phyloP scores from a whole-genome alignment of 2,113 vertebrate genomes.

The Xiphophorus maculatus region DNA sequence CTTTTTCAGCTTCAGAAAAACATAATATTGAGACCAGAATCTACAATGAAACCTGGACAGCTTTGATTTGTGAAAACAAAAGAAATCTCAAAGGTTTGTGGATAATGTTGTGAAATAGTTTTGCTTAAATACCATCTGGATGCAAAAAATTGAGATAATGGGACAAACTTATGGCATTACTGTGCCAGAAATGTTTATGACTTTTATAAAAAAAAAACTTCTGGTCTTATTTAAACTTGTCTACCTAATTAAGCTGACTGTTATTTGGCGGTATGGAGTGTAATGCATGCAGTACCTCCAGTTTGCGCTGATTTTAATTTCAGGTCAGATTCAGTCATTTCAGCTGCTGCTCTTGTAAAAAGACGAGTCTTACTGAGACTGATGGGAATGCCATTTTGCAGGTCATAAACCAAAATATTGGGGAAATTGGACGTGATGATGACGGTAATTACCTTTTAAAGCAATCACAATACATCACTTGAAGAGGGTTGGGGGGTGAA shows the following conservation, averaged over 20 bases:
- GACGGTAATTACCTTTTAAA: constrained; percentile 18
- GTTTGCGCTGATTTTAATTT: neutral
- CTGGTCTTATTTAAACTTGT: too few relatives aligned
- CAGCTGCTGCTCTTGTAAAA: neutral
- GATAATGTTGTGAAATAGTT: neutral
- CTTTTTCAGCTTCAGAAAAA: too few relatives aligned
- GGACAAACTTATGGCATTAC: neutral
- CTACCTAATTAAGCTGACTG: too few relatives aligned
- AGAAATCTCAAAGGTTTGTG: too few relatives aligned
- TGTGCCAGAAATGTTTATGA: neutral
- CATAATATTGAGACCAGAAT: too few relatives aligned
- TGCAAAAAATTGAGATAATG: neutral
- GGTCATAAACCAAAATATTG: constrained; percentile 22
- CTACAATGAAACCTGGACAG: neutral
- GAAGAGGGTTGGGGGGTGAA: neutral
- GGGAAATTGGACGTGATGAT: constrained; percentile 10
- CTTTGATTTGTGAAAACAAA: neutral
- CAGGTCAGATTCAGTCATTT: constrained; percentile 2
- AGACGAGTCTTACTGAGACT: neutral
- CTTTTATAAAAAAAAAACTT: too few relatives aligned
- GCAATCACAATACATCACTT: constrained; percentile 5
- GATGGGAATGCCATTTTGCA: constrained; percentile 2
- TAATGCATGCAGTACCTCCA: neutral
- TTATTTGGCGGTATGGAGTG: too few relatives aligned
- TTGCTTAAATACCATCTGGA: neutral